phyloP scores from a whole-genome alignment of 2,888 invertebrate genomes.

The Tricholauxania praeusta region DNA sequence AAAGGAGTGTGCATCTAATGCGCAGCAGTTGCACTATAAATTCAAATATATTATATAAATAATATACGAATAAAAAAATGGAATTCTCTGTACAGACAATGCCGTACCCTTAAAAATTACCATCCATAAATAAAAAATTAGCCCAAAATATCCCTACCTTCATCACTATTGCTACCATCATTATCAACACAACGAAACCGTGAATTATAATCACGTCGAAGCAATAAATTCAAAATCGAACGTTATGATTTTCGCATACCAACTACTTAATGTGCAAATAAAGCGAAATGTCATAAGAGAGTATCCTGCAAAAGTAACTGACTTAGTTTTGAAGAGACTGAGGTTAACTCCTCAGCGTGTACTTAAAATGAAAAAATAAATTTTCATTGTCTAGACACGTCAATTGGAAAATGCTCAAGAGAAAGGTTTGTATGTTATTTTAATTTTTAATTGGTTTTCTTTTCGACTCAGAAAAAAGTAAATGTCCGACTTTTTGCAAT shows the following conservation, averaged over 20 bases:
- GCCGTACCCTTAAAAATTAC: background rate
- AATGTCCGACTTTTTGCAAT: too few species aligned
- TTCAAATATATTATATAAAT: background rate
- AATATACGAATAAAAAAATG: slow-evolving; percentile 10
- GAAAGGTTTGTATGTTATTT: slow-evolving; percentile 30
- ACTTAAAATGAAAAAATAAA: slow-evolving; percentile 49
- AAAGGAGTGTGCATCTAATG: slow-evolving; percentile 14
- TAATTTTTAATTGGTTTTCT: slow-evolving; percentile 58
- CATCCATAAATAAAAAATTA: slow-evolving; percentile 42
- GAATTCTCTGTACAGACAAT: background rate
- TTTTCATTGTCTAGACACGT: slow-evolving; percentile 58
- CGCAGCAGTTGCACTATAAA: slow-evolving; percentile 7
- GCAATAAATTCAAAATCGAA: slow-evolving; percentile 63
- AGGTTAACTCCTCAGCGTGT: slow-evolving; percentile 7
- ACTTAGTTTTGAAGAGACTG: background rate
- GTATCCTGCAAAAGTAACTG: background rate
- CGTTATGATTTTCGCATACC: slow-evolving; percentile 58
- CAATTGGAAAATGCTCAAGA: slow-evolving; percentile 1
- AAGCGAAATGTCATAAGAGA: background rate
- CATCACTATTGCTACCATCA: background rate
- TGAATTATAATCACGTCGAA: slow-evolving; percentile 65
- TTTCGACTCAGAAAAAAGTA: slow-evolving; percentile 48
- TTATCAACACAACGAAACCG: slow-evolving; percentile 15
- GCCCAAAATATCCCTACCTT: slow-evolving; percentile 18
- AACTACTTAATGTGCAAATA: slow-evolving; percentile 36